Evolutionary conservation across 2,797 vertebrate genomes (phyloP), one percentile per base, ranked within the genome.

Genomic region (Cynodonichthys magdalenae): DNA sequence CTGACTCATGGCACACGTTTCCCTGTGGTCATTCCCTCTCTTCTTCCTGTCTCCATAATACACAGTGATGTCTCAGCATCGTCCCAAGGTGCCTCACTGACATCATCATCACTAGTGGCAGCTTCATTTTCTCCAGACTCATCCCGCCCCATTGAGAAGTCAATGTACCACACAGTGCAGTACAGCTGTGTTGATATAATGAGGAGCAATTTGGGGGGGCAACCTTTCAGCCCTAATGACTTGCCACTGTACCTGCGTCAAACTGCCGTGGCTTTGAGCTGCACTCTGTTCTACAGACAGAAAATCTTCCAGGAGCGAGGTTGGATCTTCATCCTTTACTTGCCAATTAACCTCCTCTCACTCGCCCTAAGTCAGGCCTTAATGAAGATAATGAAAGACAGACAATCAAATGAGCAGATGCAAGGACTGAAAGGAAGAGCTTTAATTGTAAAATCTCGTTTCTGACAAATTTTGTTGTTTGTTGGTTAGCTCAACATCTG

Each of bases 111-210:
- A 66, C 68, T 67, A 70, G 67, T 66, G 70, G 64, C 11, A 2
- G 66, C 76, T 87, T 83, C 59, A 74, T 85, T 80, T 78, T 74
- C 83, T 65, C 59, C 59, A 58, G 60, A 83, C 70, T 64, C 77
- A 71, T 55, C 69, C 64, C 55, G 73, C 63, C 68, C 72, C 80
- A 80, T 80, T 84, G 79, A 69, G 71, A 64, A 69, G 50, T 61
- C 75, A 81, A 73, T 77, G 82, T 83, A 69, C 39, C 81, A 59
- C 59, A 7, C 59, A 50, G 64, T 11, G 4, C 17, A 2, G 54
- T 56, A 31, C 82, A 81, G 76, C 79, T 75, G 75, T 39, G 71
- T 28, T 1, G 44, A 59, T 68, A 63, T 80, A 81, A 81, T 73
- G 39, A 69, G 66, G 63, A 62, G 66, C 71, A 71, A 79, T 79